These are phyloP conservation scores for Drosophila tropicalis DNA, from an alignment of 1,140 invertebrate genomes.

Conservation along the genomic window DNA sequence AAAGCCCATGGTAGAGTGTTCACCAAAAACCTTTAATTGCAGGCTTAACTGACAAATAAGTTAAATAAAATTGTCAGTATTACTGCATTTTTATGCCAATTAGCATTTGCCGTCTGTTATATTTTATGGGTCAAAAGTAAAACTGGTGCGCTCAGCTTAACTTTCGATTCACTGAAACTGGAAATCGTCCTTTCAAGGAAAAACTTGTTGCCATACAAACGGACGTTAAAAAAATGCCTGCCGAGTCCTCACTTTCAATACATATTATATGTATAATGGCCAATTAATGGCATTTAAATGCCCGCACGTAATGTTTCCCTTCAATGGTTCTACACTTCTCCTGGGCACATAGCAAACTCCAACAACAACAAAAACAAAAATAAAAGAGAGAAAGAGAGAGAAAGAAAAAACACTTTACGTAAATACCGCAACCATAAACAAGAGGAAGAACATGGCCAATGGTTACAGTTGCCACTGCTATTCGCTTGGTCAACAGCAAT, in stretches of 20 bases:
- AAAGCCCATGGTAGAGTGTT: too few relatives aligned
- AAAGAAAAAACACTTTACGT: conserved; percentile 20
- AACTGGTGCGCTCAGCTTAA: neutral
- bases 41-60: too few relatives aligned
- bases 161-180: neutral
- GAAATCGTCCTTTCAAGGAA: neutral
- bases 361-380: neutral
- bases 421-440: conserved; percentile 22
- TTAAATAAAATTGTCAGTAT: too few relatives aligned
- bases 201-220: conserved; percentile 7
- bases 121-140: neutral
- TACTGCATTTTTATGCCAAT: neutral
- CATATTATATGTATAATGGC: conserved; percentile 28
- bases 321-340: conserved; percentile 1
- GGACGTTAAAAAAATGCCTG: neutral
- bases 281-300: conserved; percentile 53
- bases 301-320: conserved; percentile 15
- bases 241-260: neutral
- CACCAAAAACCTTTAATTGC: too few relatives aligned
- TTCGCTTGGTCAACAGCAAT: conserved; percentile 41
- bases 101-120: neutral
- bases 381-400: neutral
- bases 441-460: conserved; percentile 11
- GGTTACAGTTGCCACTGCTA: neutral
- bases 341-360: neutral